These are phyloP conservation scores for Cathartes aura DNA, from an alignment of 2,113 vertebrate species.

Conservation along the genomic window DNA sequence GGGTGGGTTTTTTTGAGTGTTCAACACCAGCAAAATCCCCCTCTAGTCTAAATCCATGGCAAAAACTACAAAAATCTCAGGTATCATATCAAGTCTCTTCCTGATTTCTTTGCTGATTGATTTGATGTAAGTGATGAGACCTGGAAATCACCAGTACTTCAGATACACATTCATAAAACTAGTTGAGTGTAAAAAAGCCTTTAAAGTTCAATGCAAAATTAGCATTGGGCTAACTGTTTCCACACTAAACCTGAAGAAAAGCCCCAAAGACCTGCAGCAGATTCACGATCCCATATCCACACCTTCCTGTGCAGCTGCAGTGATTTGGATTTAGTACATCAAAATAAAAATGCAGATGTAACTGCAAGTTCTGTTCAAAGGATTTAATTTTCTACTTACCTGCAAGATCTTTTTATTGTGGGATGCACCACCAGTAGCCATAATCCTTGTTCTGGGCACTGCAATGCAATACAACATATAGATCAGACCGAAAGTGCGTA, in stretches of 20 bases:
- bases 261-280: not conserved
- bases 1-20: not conserved
- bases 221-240: not conserved
- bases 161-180: not conserved
- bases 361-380: not conserved
- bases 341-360: not conserved
- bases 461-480: slow-evolving; percentile 38
- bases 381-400: slow-evolving; percentile 67
- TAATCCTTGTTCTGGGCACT: slow-evolving; percentile 88
- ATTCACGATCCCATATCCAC: not conserved
- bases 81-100: not conserved
- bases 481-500: not conserved
- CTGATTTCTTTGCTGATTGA: not conserved
- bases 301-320: not conserved
- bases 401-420: slow-evolving; percentile 89
- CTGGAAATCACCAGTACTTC: not conserved
- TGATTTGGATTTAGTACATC: not conserved
- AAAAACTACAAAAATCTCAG: not conserved
- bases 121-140: not conserved
- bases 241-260: not conserved
- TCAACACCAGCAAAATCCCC: not conserved
- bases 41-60: not conserved
- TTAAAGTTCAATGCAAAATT: not conserved
- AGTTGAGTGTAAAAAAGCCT: not conserved
- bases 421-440: slow-evolving; percentile 95